These are phyloP conservation scores for Campylomormyrus tamandua DNA, from an alignment of 2,113 vertebrate species.

Conservation along the genomic window DNA sequence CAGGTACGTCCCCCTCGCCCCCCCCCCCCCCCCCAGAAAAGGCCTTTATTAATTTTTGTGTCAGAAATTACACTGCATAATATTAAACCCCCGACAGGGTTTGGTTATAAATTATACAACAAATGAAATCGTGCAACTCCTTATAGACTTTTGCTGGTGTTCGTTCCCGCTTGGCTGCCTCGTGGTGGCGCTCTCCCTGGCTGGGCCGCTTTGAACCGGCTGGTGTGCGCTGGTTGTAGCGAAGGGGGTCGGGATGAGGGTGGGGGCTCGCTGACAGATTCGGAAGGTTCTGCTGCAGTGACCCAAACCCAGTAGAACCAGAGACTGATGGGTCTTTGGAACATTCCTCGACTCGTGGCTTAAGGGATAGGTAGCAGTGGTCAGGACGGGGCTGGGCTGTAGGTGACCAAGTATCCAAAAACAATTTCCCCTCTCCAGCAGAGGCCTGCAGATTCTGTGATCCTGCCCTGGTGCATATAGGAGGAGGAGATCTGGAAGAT, in stretches of 20 bases:
- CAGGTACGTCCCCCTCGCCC: no score
- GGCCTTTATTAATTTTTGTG: not conserved
- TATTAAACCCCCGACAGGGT: not conserved
- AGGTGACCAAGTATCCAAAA: not conserved
- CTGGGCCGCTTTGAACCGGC: not conserved
- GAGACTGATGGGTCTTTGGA: not conserved
- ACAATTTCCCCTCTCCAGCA: not conserved
- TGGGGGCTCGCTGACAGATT: not conserved
- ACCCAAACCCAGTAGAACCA: not conserved
- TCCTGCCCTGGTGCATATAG: not conserved
- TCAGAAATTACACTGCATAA: not conserved
- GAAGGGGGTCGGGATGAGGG: not conserved
- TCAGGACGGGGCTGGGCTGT: not conserved
- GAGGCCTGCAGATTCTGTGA: not conserved
- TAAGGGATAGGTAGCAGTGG: not conserved
- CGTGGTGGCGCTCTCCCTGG: not conserved
- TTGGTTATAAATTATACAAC: not conserved
- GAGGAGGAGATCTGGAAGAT: not conserved
- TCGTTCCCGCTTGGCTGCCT: not conserved
- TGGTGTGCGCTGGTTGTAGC: not conserved
- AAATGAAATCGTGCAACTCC: not conserved
- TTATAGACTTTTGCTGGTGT: not conserved
- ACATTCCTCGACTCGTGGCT: not conserved
- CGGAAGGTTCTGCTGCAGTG: not conserved
- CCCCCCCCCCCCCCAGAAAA: not conserved